Evolutionary conservation across 2,797 vertebrate species (phyloP), one percentile per base, ranked within the genome.

Genomic region (Cuculus canorus): DNA sequence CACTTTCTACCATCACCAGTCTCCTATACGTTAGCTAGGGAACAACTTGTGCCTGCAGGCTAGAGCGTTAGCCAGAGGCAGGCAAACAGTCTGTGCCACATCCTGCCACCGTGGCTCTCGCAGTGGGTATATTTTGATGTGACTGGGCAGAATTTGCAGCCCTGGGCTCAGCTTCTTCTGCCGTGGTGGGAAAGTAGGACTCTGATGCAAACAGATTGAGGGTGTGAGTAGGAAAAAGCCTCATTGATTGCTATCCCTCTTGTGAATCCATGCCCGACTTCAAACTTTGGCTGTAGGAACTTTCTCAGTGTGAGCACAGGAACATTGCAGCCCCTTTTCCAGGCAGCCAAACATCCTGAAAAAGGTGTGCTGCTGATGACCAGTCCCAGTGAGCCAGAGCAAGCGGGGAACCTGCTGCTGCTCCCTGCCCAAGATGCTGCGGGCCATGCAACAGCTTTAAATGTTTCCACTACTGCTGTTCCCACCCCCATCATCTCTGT

Each of bases 211-310:
- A 69, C 15, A 64, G 37, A 7, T 2, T 48, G 72, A 91, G 22
- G 14, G 22, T 63, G 32, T 57, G 23, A 21, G 22, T 71, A 76
- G 77, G 37, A 80, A 59, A n/a, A 79, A 73, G 35, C 52, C 61
- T 57, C 52, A 8, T 0, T 43, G 56, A 32, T 78, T 0, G 0
- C 54, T 32, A 0, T 48, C 14, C 16, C 8, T 64, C 50, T 63
- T 28, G 35, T 47, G 60, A 86, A 78, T 13, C 41, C 27, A 32
- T 57, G n/a, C 33, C 54, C 47, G 27, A 56, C 27, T 50, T 37
- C 43, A 61, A 6, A 35, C 24, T 69, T 82, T 39, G 43, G 27
- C 43, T 82, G 13, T 75, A 48, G 53, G 41, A 70, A 9, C 39
- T 66, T 79, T 41, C 47, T 75, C 17, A 45, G 24, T 0, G 0